phyloP scores from a whole-genome alignment of 2,797 vertebrate genomes.

The Darevskia mixta region DNA sequence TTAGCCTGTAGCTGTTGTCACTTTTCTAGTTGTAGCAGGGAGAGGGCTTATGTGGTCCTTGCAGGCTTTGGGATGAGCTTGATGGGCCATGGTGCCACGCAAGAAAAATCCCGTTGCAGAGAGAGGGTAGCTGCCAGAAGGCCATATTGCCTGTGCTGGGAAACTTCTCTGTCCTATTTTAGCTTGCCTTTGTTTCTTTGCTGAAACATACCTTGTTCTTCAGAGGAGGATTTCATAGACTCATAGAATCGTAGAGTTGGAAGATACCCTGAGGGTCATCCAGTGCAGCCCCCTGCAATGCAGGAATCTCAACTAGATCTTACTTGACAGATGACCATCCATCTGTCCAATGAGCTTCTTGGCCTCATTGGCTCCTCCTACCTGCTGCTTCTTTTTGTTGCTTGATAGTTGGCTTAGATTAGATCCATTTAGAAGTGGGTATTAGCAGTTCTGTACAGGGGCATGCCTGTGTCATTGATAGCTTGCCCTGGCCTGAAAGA shows the following conservation, averaged over 20 bases:
- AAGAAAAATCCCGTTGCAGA: neutral
- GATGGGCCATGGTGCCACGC: neutral
- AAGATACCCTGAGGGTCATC: no score
- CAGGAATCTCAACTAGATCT: neutral
- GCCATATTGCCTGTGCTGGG: neutral
- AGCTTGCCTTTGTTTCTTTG: neutral
- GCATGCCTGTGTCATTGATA: neutral
- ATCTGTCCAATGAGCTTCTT: neutral
- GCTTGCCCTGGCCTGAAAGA: neutral
- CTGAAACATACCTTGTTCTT: slow-evolving; percentile 22
- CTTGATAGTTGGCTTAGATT: slow-evolving; percentile 5
- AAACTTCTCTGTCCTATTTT: neutral
- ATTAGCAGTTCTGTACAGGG: neutral
- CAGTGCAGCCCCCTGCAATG: no score
- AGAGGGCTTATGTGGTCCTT: neutral
- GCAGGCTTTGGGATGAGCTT: slow-evolving; percentile 3
- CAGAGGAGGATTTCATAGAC: neutral
- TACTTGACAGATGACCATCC: neutral
- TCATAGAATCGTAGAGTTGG: no score
- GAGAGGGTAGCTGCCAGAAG: neutral
- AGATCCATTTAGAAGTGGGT: neutral
- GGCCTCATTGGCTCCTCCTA: neutral
- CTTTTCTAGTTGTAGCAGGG: neutral
- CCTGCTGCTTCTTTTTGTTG: neutral
- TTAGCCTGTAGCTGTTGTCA: neutral